These are phyloP conservation scores for Apteryx owenii DNA, from an alignment of 2,113 vertebrate genomes.

Conservation along the genomic window DNA sequence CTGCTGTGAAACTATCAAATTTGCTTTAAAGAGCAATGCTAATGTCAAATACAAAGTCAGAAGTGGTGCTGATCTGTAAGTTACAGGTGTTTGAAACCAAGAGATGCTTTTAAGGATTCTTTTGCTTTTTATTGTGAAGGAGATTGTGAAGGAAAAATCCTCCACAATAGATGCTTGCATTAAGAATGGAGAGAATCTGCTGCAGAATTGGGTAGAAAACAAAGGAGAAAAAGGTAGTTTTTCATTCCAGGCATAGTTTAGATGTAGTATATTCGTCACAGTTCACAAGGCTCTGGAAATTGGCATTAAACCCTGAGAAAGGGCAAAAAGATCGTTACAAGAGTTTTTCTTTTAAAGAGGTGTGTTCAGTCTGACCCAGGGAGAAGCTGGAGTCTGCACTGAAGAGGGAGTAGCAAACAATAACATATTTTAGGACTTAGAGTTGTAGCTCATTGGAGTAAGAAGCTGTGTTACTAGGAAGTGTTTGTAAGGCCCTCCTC, in stretches of 20 bases:
- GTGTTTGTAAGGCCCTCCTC: background rate
- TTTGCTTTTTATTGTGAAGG: background rate
- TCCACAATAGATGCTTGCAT: background rate
- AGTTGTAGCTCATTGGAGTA: background rate
- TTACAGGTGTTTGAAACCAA: background rate
- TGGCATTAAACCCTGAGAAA: background rate
- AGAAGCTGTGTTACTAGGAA: background rate
- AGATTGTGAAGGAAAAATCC: background rate
- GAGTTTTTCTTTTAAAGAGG: background rate
- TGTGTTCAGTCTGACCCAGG: background rate
- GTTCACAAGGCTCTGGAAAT: background rate
- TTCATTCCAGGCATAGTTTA: background rate
- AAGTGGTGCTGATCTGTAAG: background rate
- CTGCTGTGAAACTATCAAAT: constrained; percentile 10
- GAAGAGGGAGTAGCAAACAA: background rate
- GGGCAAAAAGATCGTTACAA: background rate
- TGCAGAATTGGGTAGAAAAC: background rate
- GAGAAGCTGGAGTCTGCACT: background rate
- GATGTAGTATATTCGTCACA: background rate
- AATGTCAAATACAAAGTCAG: background rate
- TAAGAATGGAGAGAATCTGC: background rate
- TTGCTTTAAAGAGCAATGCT: background rate
- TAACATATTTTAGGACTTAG: background rate
- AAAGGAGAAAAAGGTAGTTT: background rate
- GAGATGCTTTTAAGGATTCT: background rate